Percentiles rank a stretch among this genome's conserved stretches.
phyloP scores from a whole-genome alignment of 2,797 vertebrate genomes.

The Macroramphosus scolopax region DNA sequence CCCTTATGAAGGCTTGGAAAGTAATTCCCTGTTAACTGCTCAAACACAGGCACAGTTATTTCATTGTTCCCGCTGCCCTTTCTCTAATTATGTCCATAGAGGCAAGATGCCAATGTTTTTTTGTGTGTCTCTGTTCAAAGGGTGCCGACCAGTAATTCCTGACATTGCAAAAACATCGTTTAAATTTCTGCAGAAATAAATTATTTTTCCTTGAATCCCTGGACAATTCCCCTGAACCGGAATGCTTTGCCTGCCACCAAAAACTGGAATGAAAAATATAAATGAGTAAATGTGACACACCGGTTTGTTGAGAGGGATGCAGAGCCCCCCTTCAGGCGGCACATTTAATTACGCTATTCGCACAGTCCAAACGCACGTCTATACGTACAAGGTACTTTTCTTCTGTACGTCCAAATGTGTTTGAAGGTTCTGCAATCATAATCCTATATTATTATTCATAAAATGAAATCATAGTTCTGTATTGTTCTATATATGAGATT shows the following conservation, averaged over 20 bases:
- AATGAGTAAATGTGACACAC: slow-evolving; percentile 6
- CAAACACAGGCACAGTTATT: slow-evolving; percentile 70
- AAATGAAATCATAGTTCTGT: too few relatives aligned
- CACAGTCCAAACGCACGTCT: slow-evolving; percentile 18
- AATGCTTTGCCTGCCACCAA: neutral
- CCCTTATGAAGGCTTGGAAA: slow-evolving; percentile 73
- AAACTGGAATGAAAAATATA: slow-evolving; percentile 2
- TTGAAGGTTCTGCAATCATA: too few relatives aligned
- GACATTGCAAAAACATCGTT: slow-evolving; percentile 53
- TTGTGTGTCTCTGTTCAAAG: slow-evolving; percentile 48
- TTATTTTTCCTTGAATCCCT: slow-evolving; percentile 10
- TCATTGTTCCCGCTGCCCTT: slow-evolving; percentile 70
- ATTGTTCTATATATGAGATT: too few relatives aligned
- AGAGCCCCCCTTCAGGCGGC: slow-evolving; percentile 74
- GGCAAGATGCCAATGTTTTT: slow-evolving; percentile 66
- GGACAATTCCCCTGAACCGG: slow-evolving; percentile 17
- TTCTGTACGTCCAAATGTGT: too few relatives aligned
- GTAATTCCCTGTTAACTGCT: slow-evolving; percentile 68
- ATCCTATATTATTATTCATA: too few relatives aligned
- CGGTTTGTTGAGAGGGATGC: slow-evolving; percentile 51
- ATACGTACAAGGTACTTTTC: slow-evolving; percentile 19
- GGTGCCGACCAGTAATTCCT: slow-evolving; percentile 62
- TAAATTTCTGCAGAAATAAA: slow-evolving; percentile 13
- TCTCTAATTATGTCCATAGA: slow-evolving; percentile 67
- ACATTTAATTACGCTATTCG: slow-evolving; percentile 38